Conservation (phyloP, 2,113 vertebrate genomes). For the Anser brachyrhynchus region DNA sequence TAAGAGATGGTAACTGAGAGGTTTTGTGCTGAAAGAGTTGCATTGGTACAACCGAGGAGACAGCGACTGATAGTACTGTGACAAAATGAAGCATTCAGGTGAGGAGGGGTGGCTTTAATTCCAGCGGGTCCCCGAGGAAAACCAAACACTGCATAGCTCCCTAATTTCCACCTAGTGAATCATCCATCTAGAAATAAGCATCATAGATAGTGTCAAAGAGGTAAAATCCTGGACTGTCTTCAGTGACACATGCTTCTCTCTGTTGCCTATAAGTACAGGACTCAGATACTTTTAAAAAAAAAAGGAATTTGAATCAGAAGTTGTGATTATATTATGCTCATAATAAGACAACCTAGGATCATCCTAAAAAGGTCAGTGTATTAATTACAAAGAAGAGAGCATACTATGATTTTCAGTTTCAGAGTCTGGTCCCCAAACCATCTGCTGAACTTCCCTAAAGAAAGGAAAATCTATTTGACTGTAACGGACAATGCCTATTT, state of each 20-base stretch:
- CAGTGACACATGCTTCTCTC: neutral
- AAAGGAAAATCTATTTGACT: neutral
- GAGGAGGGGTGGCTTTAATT: neutral
- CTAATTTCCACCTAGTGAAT: constrained; percentile 13
- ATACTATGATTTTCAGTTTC: neutral
- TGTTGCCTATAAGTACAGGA: neutral
- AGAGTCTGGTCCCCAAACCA: neutral
- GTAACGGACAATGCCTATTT: neutral
- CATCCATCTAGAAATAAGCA: neutral
- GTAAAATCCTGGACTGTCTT: neutral
- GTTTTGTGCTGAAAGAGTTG: neutral
- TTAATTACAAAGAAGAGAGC: neutral
- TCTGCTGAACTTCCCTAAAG: neutral
- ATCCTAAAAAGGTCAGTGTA: neutral
- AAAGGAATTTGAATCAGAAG: neutral
- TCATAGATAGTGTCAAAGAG: accelerated
- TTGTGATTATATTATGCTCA: neutral
- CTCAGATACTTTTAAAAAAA: neutral
- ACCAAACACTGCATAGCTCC: neutral
- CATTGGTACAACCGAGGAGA: neutral
- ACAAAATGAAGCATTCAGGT: neutral
- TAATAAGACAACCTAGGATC: neutral
- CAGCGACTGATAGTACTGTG: neutral
- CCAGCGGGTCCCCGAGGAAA: neutral
- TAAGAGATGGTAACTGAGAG: neutral